Evolutionary conservation across 2,113 vertebrate species (phyloP).

Genomic region (Asarcornis scutulata): DNA sequence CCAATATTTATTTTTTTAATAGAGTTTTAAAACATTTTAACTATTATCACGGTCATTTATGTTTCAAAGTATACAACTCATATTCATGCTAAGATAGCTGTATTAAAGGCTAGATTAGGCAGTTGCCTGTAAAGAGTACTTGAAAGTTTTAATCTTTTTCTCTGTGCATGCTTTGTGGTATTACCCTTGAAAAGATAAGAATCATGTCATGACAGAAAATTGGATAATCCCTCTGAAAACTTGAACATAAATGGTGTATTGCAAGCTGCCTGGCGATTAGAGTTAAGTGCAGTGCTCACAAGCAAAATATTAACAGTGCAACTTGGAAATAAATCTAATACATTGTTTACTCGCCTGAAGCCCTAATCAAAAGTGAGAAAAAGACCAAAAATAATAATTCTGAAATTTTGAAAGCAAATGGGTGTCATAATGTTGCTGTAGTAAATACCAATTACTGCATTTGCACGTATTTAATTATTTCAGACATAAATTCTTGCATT

Average conservation of each 20-base stretch:
- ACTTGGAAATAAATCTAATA: conserved; percentile 73
- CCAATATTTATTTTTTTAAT: neutral
- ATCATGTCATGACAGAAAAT: conserved; percentile 80
- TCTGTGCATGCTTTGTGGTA: conserved; percentile 95
- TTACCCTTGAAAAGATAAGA: conserved; percentile 93
- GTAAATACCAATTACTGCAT: conserved; percentile 78
- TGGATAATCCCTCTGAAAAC: conserved; percentile 67
- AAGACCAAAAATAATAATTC: conserved; percentile 65
- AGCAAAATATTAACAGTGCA: conserved; percentile 65
- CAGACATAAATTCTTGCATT: conserved; percentile 74
- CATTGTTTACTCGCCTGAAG: conserved; percentile 70
- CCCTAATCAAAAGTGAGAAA: conserved; percentile 76
- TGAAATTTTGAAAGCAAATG: conserved; percentile 77
- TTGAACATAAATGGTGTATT: conserved; percentile 67
- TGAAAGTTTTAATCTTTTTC: conserved; percentile 83
- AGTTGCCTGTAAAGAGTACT: conserved; percentile 84
- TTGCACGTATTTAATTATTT: conserved; percentile 75
- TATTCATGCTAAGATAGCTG: conserved; percentile 97
- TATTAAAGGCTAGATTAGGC: conserved; percentile 89
- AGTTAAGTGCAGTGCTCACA: conserved; percentile 70
- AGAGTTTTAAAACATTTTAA: conserved; percentile 11
- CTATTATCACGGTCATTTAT: neutral
- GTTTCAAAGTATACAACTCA: conserved; percentile 78
- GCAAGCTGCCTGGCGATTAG: conserved; percentile 70
- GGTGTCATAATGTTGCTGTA: conserved; percentile 76